phyloP scores from a whole-genome alignment of 2,113 vertebrate species.

The Poeciliopsis turrubarensis region DNA sequence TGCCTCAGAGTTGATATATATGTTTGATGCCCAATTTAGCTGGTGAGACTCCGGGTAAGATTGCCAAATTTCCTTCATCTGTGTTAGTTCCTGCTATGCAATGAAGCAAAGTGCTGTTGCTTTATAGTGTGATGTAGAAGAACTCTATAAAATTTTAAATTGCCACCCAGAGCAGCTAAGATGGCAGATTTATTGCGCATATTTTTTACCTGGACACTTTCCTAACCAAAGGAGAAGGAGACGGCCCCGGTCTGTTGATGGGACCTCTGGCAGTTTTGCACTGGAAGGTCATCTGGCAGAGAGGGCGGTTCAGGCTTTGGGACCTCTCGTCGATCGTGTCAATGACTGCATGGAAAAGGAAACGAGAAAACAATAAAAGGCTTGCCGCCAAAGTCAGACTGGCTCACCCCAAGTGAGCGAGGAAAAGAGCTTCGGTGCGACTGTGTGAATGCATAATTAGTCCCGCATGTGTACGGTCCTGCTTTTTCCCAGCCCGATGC shows the following conservation, averaged over 20 bases:
- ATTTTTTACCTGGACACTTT: slow-evolving; percentile 36
- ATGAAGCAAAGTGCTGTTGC: slow-evolving; percentile 9
- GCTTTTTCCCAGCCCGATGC: slow-evolving; percentile 35
- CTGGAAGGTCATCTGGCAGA: slow-evolving; percentile 57
- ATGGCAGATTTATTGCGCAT: slow-evolving; percentile 13
- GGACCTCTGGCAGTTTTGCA: slow-evolving; percentile 38
- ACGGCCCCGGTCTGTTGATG: slow-evolving; percentile 27
- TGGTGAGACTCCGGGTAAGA: slow-evolving; percentile 6
- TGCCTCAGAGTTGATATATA: slow-evolving; percentile 38
- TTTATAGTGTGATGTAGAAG: slow-evolving; percentile 18
- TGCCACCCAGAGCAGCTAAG: slow-evolving; percentile 9
- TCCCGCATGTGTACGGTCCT: slow-evolving; percentile 61
- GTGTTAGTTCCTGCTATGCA: slow-evolving; percentile 8
- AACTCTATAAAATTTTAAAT: slow-evolving; percentile 14
- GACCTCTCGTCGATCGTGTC: slow-evolving; percentile 63
- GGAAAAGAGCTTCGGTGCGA: slow-evolving; percentile 33
- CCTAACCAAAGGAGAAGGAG: slow-evolving; percentile 17
- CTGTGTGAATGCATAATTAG: slow-evolving; percentile 64
- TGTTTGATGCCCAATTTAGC: slow-evolving; percentile 48
- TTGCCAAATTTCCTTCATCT: slow-evolving; percentile 28
- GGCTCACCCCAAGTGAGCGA: slow-evolving; percentile 43
- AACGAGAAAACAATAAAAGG: slow-evolving; percentile 64
- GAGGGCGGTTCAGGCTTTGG: slow-evolving; percentile 36
- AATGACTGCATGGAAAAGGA: slow-evolving; percentile 72
- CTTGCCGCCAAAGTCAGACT: slow-evolving; percentile 47